Evolutionary conservation across 2,113 vertebrate species (phyloP).

Genomic region (Anthoscopus minutus): DNA sequence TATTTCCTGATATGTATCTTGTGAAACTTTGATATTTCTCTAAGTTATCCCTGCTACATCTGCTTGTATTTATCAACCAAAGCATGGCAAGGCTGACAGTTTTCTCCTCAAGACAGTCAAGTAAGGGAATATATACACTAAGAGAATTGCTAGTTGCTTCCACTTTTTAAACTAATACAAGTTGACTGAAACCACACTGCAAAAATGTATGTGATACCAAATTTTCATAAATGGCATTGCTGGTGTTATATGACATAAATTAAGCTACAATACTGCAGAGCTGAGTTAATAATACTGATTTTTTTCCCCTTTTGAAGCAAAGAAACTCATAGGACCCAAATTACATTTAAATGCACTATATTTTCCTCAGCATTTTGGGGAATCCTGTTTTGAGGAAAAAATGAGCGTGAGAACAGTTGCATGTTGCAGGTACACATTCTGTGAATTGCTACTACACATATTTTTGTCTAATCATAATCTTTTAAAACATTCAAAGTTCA

Average conservation of each 20-base stretch:
- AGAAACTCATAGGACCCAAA: neutral
- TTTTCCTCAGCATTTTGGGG: neutral
- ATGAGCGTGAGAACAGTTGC: neutral
- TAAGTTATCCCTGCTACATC: neutral
- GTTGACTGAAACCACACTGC: neutral
- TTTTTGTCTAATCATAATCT: neutral
- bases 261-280: neutral
- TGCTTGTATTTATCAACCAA: neutral
- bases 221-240: neutral
- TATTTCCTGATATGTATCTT: neutral
- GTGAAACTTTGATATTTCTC: neutral
- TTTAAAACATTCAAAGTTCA: neutral
- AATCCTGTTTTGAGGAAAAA: neutral
- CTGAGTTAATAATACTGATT: neutral
- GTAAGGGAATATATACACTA: neutral
- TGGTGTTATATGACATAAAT: neutral
- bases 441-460: neutral
- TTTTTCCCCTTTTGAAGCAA: neutral
- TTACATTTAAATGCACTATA: neutral
- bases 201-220: neutral
- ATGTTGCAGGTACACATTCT: neutral
- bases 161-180: neutral
- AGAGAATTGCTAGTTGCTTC: neutral
- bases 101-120: neutral
- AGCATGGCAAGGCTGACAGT: neutral